Percentiles rank a stretch among this genome's conserved stretches.
These are phyloP conservation scores for Harpagifer antarcticus DNA, from an alignment of 2,797 vertebrate genomes.

Conservation along the genomic window DNA sequence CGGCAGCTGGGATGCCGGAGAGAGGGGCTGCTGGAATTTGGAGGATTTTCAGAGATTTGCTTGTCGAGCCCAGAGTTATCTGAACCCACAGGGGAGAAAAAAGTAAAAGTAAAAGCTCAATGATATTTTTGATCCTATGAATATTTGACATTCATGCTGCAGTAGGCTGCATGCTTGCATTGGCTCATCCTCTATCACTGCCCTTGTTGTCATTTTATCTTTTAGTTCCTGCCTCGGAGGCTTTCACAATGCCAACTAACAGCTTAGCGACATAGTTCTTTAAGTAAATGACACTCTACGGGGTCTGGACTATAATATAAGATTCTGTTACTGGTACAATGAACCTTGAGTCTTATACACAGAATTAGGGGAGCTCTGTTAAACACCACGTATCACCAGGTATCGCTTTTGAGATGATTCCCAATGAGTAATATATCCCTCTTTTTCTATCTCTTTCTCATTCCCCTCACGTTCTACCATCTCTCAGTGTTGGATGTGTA, in stretches of 20 bases:
- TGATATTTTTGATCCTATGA: conserved; percentile 86
- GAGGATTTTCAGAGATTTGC: conserved; percentile 84
- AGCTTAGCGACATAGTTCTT: conserved; percentile 59
- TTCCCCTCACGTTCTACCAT: not conserved
- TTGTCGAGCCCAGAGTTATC: conserved; percentile 80
- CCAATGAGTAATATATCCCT: conserved; percentile 37
- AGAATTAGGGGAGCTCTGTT: conserved; percentile 45
- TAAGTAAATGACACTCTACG: conserved; percentile 68
- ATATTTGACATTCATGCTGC: conserved; percentile 85
- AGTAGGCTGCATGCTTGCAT: conserved; percentile 60
- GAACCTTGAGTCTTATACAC: conserved; percentile 51
- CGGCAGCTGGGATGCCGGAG: conserved; percentile 63
- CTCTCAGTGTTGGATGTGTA: conserved; percentile 94
- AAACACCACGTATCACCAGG: conserved; percentile 43
- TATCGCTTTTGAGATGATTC: conserved; percentile 45
- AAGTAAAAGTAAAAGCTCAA: conserved; percentile 81
- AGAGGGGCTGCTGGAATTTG: conserved; percentile 74
- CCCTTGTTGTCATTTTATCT: conserved; percentile 64
- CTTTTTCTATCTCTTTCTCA: conserved; percentile 5
- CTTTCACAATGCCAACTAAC: conserved; percentile 62
- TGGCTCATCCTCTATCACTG: conserved; percentile 59
- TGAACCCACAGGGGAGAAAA: conserved; percentile 75
- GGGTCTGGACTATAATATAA: conserved; percentile 62
- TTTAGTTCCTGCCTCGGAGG: conserved; percentile 52
- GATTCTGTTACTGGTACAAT: conserved; percentile 59